Evolutionary conservation across 2,888 invertebrate genomes (phyloP).

Genomic region (Byasa hedistus): DNA sequence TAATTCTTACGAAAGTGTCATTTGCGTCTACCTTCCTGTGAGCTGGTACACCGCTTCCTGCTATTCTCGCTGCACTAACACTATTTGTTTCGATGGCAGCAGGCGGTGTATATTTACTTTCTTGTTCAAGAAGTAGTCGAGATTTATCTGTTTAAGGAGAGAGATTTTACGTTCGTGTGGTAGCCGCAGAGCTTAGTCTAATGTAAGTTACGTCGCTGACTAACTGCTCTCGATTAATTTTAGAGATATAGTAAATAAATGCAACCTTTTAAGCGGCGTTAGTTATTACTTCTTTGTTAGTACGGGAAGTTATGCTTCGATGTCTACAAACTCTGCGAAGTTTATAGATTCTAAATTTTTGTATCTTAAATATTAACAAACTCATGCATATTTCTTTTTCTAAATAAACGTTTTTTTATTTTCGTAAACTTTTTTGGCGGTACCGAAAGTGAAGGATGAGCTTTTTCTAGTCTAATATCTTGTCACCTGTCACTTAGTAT

Average conservation of each 20-base stretch:
- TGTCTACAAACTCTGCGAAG: neutral
- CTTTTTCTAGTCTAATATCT: neutral
- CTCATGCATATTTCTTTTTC: neutral
- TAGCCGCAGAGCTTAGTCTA: slow-evolving; percentile 36
- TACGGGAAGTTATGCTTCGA: slow-evolving; percentile 13
- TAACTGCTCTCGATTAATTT: slow-evolving; percentile 35
- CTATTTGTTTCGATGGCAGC: slow-evolving; percentile 34
- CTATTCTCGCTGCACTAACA: slow-evolving; percentile 7
- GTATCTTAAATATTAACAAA: too few relatives aligned
- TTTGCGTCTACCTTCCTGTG: slow-evolving; percentile 20
- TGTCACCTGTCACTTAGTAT: slow-evolving; percentile 24
- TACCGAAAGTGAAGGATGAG: neutral
- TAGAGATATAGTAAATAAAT: slow-evolving; percentile 28
- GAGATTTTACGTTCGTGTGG: slow-evolving; percentile 41
- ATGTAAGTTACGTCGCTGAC: slow-evolving; percentile 35
- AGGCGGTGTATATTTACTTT: slow-evolving; percentile 34
- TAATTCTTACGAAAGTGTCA: slow-evolving; percentile 8
- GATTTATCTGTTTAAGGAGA: slow-evolving; percentile 45
- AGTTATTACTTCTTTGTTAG: slow-evolving; percentile 21
- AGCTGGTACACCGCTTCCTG: slow-evolving; percentile 18
- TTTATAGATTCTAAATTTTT: neutral
- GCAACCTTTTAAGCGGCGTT: slow-evolving; percentile 26
- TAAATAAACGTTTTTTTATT: neutral
- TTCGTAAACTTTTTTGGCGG: neutral
- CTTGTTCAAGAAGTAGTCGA: slow-evolving; percentile 36